Evolutionary conservation across 2,797 vertebrate species (phyloP).

Genomic region (Malurus leucopterus): DNA sequence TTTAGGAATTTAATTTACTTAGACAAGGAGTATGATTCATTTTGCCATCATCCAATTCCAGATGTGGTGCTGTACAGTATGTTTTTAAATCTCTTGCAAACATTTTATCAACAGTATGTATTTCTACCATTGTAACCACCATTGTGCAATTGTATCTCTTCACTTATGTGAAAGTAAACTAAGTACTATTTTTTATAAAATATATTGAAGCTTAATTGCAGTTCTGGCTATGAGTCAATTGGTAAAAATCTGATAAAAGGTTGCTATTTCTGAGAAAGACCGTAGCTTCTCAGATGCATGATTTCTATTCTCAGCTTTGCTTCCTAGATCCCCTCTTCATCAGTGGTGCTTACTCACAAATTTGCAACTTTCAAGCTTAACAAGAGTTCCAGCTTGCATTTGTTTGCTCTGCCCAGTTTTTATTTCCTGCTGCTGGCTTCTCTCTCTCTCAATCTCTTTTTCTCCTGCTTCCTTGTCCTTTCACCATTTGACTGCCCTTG

Average conservation of each 20-base stretch:
- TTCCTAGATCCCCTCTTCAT: neutral
- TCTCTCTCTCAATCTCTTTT: neutral
- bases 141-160: constrained; percentile 78
- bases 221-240: constrained; percentile 39
- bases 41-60: constrained; percentile 63
- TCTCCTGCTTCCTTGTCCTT: neutral
- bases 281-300: neutral
- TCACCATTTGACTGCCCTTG: neutral
- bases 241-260: neutral
- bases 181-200: constrained; percentile 90
- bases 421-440: neutral
- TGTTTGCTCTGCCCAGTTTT: neutral
- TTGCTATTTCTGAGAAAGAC: neutral
- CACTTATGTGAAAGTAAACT: constrained; percentile 81
- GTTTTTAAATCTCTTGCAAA: constrained; percentile 76
- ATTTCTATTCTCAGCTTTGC: neutral
- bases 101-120: constrained; percentile 67
- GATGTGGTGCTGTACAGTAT: constrained; percentile 75
- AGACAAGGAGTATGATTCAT: constrained; percentile 13
- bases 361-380: neutral
- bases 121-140: constrained; percentile 81
- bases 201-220: constrained; percentile 60
- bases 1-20: constrained; percentile 52
- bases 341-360: neutral
- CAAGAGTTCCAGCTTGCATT: neutral